phyloP scores from a whole-genome alignment of 2,113 vertebrate genomes.

The Platichthys stellatus region DNA sequence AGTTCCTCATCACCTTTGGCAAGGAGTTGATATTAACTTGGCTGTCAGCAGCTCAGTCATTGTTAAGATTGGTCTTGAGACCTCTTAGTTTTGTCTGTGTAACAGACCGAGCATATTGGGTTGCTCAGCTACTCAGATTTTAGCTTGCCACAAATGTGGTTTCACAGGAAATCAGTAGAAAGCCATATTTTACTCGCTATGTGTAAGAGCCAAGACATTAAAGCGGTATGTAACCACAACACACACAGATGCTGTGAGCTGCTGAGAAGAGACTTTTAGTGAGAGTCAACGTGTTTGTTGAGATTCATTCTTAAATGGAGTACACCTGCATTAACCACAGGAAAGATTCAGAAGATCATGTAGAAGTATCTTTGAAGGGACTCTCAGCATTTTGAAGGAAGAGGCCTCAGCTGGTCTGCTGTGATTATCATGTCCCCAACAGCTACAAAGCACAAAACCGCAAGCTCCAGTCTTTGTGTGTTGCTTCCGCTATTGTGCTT shows the following conservation, averaged over 20 bases:
- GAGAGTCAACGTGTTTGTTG: conserved; percentile 6
- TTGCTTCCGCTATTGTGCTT: conserved; percentile 41
- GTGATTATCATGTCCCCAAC: conserved; percentile 50
- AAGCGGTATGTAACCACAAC: conserved; percentile 26
- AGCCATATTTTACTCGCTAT: too few species aligned
- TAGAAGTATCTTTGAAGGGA: neutral
- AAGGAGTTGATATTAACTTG: too few species aligned
- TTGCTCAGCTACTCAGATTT: too few species aligned
- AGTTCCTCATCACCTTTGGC: too few species aligned
- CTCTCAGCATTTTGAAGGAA: conserved; percentile 2
- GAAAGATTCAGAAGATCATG: conserved; percentile 27
- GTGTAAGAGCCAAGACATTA: too few species aligned
- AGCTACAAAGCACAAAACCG: conserved; percentile 23
- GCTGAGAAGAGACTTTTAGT: conserved; percentile 2
- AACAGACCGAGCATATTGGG: too few species aligned
- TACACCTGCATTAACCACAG: conserved; percentile 29
- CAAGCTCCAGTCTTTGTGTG: conserved; percentile 30
- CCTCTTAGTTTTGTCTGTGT: too few species aligned
- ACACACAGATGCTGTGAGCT: neutral
- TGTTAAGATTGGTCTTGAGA: too few species aligned
- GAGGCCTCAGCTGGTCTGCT: neutral
- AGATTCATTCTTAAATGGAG: conserved; percentile 17
- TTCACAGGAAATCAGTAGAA: too few species aligned
- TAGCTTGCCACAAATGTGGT: too few species aligned
- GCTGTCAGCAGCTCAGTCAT: too few species aligned